These are phyloP conservation scores for Lepilemur septentrionalis DNA, from an alignment of 2,797 vertebrate genomes.

Conservation along the genomic window DNA sequence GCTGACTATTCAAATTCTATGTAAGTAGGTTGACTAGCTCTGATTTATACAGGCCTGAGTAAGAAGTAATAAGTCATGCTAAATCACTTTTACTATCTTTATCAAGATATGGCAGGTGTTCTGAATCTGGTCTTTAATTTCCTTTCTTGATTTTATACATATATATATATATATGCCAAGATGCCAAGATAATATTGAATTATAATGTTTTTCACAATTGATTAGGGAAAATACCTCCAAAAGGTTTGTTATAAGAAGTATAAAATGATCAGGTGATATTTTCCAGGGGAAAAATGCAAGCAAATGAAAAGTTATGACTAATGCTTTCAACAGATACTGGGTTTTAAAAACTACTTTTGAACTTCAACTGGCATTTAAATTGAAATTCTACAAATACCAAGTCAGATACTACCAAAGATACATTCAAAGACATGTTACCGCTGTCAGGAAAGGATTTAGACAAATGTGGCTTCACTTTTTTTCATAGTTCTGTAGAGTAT, in stretches of 20 bases:
- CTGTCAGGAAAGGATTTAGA: background rate
- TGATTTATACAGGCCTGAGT: background rate
- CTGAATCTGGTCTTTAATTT: conserved; percentile 53
- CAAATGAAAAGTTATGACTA: conserved; percentile 48
- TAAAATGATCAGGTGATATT: conserved; percentile 28
- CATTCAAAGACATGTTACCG: background rate
- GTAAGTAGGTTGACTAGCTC: background rate
- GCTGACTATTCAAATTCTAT: background rate
- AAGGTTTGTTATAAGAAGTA: conserved; percentile 42
- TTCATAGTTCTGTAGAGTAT: background rate
- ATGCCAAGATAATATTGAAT: background rate
- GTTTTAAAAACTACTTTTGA: conserved; percentile 40
- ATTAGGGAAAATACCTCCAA: conserved; percentile 43
- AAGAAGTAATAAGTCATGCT: background rate
- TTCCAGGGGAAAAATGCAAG: conserved; percentile 1
- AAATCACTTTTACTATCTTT: conserved; percentile 35
- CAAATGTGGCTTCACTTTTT: background rate
- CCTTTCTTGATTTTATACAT: conserved; percentile 26
- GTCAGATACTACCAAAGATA: background rate
- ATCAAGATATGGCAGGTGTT: background rate
- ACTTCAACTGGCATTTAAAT: conserved; percentile 41
- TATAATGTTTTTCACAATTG: background rate
- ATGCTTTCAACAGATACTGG: conserved; percentile 20
- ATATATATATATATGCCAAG: background rate
- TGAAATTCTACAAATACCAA: conserved; percentile 30